Conservation (phyloP, 2,113 vertebrate species). For the Muntiacus muntjak region DNA sequence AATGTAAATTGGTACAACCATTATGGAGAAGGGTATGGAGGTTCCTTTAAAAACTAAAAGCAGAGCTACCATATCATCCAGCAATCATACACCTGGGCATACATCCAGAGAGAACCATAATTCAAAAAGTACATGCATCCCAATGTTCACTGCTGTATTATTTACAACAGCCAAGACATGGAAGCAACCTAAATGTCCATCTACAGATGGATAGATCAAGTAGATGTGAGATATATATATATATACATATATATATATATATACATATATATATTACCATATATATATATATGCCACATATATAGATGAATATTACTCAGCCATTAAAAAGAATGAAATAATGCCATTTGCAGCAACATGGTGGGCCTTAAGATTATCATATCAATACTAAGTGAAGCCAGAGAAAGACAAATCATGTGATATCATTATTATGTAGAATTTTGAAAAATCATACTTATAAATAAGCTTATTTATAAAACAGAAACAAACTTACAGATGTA, state of each 20-base stretch:
- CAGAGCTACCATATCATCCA: neutral
- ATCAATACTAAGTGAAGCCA: neutral
- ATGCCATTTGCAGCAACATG: neutral
- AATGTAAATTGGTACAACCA: neutral
- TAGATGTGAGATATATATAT: neutral
- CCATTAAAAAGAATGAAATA: neutral
- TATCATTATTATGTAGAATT: neutral
- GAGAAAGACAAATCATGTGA: neutral
- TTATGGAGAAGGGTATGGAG: neutral
- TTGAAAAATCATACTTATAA: neutral
- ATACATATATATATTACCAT: neutral
- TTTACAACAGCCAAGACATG: neutral
- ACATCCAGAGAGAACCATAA: neutral
- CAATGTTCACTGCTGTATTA: neutral
- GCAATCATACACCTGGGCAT: neutral
- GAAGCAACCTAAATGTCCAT: neutral
- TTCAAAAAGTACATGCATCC: neutral
- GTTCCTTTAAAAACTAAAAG: neutral
- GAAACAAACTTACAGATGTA: neutral
- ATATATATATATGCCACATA: neutral
- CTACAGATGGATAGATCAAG: neutral
- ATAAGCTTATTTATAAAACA: neutral
- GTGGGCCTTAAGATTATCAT: neutral
- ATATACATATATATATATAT: neutral
- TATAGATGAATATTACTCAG: neutral